phyloP scores from a whole-genome alignment of 2,888 invertebrate genomes.

The Abrostola triplasia region DNA sequence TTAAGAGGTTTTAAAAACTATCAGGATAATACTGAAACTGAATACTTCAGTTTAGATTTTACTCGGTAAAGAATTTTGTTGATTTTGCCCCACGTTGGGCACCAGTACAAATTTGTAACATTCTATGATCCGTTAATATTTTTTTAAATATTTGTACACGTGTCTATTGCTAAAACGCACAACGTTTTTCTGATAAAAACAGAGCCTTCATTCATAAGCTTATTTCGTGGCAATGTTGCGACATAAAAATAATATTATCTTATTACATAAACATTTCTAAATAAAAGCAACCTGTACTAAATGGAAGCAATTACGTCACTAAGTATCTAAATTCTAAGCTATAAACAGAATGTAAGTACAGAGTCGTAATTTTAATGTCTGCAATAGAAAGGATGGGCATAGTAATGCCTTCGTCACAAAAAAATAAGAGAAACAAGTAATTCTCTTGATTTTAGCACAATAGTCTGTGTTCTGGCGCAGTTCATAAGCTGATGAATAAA shows the following conservation, averaged over 20 bases:
- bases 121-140: too few relatives aligned
- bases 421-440: slow-evolving; percentile 63
- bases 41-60: background rate
- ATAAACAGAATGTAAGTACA: slow-evolving; percentile 21
- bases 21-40: background rate
- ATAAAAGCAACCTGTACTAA: slow-evolving; percentile 10
- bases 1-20: too few relatives aligned
- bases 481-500: background rate
- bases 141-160: too few relatives aligned
- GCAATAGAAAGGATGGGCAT: slow-evolving; percentile 38
- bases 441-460: slow-evolving; percentile 66
- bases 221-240: too few relatives aligned
- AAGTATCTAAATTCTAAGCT: slow-evolving; percentile 9
- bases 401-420: slow-evolving; percentile 62
- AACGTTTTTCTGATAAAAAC: too few relatives aligned
- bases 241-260: too few relatives aligned
- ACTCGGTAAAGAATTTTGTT: background rate
- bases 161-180: too few relatives aligned
- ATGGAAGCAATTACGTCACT: slow-evolving; percentile 18
- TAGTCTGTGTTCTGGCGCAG: slow-evolving; percentile 45
- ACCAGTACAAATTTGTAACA: too few relatives aligned
- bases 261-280: background rate
- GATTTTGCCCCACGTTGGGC: background rate
- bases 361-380: slow-evolving; percentile 38
- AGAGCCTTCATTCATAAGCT: too few relatives aligned